These are phyloP conservation scores for Nothoprocta pentlandii DNA, from an alignment of 2,113 vertebrate genomes.

Conservation along the genomic window DNA sequence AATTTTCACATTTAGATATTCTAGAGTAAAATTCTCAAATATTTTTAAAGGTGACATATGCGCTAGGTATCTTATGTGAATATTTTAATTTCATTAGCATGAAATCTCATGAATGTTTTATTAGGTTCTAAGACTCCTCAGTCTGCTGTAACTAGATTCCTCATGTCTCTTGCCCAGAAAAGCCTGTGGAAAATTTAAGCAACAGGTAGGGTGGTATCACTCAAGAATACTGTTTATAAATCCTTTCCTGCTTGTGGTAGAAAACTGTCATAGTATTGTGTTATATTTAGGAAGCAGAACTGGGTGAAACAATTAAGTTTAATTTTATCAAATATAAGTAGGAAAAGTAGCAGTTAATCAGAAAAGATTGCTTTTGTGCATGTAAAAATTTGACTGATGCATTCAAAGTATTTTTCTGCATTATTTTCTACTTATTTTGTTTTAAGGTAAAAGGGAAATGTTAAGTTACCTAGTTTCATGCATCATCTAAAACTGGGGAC, in stretches of 20 bases:
- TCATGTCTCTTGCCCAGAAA: conserved; percentile 9
- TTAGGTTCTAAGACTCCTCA: conserved; percentile 21
- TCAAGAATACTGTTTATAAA: conserved; percentile 25
- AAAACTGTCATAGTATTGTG: neutral
- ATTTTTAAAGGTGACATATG: conserved; percentile 22
- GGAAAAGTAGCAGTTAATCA: neutral
- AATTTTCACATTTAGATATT: neutral
- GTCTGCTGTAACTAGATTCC: conserved; percentile 23
- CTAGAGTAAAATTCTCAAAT: neutral
- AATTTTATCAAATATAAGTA: neutral
- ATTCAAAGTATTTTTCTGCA: neutral
- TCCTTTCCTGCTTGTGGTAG: neutral
- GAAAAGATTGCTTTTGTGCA: neutral
- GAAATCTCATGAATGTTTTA: conserved; percentile 61
- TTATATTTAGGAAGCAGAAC: neutral
- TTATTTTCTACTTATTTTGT: neutral
- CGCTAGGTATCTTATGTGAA: neutral
- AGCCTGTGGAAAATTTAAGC: neutral
- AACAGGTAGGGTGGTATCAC: neutral
- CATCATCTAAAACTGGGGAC: neutral
- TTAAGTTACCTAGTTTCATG: neutral
- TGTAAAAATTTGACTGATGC: neutral
- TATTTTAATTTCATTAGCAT: conserved; percentile 25
- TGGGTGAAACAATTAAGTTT: neutral
- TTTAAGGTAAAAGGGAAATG: neutral